Evolutionary conservation across 1,140 invertebrate species (phyloP).

Genomic region (Bombus soroeensis): DNA sequence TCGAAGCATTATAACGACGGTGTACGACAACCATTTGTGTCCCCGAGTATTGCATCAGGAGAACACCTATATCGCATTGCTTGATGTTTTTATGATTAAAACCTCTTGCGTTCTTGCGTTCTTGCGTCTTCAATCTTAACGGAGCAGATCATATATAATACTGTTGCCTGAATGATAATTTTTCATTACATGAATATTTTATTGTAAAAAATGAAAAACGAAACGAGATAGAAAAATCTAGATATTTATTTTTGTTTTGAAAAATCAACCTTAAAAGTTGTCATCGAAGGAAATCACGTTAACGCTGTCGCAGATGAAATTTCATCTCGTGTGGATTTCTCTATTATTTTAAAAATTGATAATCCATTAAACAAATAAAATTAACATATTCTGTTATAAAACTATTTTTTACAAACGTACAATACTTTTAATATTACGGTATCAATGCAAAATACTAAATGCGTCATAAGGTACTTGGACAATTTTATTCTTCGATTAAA

Average conservation of each 20-base stretch:
- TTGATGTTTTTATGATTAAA: conserved; percentile 31
- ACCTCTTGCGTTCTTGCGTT: not conserved
- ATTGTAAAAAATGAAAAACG: not conserved
- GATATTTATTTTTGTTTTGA: not conserved
- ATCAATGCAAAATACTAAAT: not conserved
- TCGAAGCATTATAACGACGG: conserved; percentile 54
- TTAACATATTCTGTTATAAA: too few species aligned
- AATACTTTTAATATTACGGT: not conserved
- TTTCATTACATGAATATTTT: not conserved
- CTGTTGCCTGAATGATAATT: not conserved
- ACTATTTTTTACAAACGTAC: too few species aligned
- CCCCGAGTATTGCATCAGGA: conserved; percentile 39
- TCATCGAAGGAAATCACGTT: not conserved
- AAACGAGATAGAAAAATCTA: not conserved
- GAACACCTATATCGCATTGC: conserved; percentile 32
- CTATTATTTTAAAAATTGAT: not conserved
- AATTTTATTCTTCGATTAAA: too few species aligned
- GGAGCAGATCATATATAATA: not conserved
- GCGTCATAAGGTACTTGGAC: too few species aligned
- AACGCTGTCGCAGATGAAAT: not conserved
- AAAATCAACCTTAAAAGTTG: not conserved
- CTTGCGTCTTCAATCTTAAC: too few species aligned
- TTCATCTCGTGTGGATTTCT: not conserved
- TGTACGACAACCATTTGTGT: conserved; percentile 40
- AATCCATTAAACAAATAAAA: too few species aligned